Base-by-base conservation (phyloP, 2,888 invertebrate genomes). In the Lithophane ornitopus region DNA sequence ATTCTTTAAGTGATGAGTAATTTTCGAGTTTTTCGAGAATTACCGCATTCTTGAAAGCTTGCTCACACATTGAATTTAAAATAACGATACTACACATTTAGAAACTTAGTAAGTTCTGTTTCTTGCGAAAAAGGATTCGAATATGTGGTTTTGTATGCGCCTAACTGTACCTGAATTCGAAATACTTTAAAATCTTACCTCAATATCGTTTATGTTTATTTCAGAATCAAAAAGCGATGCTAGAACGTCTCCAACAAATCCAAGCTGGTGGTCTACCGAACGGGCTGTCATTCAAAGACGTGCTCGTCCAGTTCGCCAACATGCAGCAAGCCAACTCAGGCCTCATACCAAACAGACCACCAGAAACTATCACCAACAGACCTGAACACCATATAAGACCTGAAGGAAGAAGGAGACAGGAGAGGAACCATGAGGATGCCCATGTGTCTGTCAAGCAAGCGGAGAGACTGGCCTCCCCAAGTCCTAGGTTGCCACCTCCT, bases 271-370 rank as follows among this genome's bases (percentile, higher is more conserved):
- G 92, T 22, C 91, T 96, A 63, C 95, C 96, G 19, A 96, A 96
- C 88, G 94, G 96, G 6, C 88, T 97, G 49, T 96, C 94, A 88
- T 98, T 98, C 93, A 98, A 98, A 89, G 98, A 98, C 88, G 98
- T 98, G 46, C 95, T 98, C 22, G 97, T 98, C 4, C 98, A 98
- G 90, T 98, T 98, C 90, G 98, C 98, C 80, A 97, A 96, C 92
- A 96, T 95, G 97, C 96, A 96, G 87, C 96, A 96, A 74, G 88
- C 91, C 41, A 93, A 89, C 78, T 85, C 94, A 0, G 93, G 93
- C 3, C 90, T 95, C 9, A 91, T 96, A 77, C 95, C 95, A 1
- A 90, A 84, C 73, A 90, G 95, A 76, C 94, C 94, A 0, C 90
- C 93, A 73, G 94, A 95, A 46, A 91, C 92, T 39, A 88, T 94